Evolutionary conservation across 1,140 invertebrate species (phyloP), one percentile per base, ranked within the genome.

Genomic region (Drosophila parvula): DNA sequence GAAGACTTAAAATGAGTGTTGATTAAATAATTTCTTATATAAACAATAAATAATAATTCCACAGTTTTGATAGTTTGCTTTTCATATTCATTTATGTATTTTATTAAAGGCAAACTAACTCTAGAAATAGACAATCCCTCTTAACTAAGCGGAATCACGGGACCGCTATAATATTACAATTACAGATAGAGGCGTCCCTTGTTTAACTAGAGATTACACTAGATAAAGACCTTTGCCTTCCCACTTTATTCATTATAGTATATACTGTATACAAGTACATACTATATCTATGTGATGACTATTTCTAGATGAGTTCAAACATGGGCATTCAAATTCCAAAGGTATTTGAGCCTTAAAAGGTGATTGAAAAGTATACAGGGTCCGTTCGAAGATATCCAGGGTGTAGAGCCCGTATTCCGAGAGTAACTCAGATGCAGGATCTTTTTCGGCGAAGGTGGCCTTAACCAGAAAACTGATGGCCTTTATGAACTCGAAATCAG

Each of bases 301-400:
- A 11, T 16, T 32, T 32, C n/a, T 12, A 32, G 10, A 7, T 32
- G 3, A 32, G 10, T n/a, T 4, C 7, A 28, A n/a, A n/a, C 12
- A 44, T 6, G 27, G 3, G 3, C 9, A 32, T 32, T 11, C 3
- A 11, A 16, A 16, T 6, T 9, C 11, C 22, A 3, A 22, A 2
- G 22, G 22, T 22, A 22, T 22, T 22, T 3, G 3, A 2, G 1
- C 22, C 22, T 22, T 22, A 22, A 22, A 22, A 22, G 3, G 22
- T 22, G 22, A 22, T 22, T 3, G 22, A 22, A 22, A 22, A 22
- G 22, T n/a, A n/a, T n/a, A n/a, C n/a, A n/a, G 41, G 2, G 91
- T 64, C 3, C 68, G 27, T 22, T 88, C 62, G 30, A 91, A 92
- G 43, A 91, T 88, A 14, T 84, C 45, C 63, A 74, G 48, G 6